Evolutionary conservation across 1,140 invertebrate genomes (phyloP).

Genomic region (Microplitis mediator): DNA sequence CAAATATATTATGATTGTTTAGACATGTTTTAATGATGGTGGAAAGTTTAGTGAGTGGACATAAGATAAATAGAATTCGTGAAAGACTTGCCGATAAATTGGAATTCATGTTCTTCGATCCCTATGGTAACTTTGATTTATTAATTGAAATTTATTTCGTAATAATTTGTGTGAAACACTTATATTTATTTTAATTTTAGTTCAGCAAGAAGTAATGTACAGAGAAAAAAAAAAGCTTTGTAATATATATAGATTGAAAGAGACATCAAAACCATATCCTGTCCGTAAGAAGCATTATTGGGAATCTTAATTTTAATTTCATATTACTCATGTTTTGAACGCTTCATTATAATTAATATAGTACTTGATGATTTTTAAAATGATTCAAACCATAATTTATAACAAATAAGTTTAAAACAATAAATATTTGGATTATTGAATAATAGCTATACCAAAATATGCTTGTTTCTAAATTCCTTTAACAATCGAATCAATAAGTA

Average conservation of each 20-base stretch:
- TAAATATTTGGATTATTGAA: no score
- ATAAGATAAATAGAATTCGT: slow-evolving; percentile 69
- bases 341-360: no score
- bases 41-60: slow-evolving; percentile 79
- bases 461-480: no score
- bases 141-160: not conserved
- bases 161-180: not conserved
- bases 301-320: not conserved
- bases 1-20: slow-evolving; percentile 38
- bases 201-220: slow-evolving; percentile 68
- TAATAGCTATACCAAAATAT: no score
- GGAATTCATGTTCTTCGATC: slow-evolving; percentile 77
- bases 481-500: no score
- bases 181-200: slow-evolving; percentile 60
- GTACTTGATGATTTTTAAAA: no score
- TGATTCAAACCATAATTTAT: no score
- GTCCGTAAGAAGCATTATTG: no score
- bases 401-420: no score
- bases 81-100: slow-evolving; percentile 79
- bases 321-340: not conserved
- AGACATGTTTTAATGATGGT: slow-evolving; percentile 77
- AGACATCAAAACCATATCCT: not conserved
- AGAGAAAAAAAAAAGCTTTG: slow-evolving; percentile 71
- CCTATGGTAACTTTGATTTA: slow-evolving; percentile 68
- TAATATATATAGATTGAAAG: slow-evolving; percentile 54